phyloP scores from a whole-genome alignment of 92 coral and sea anemone genomes.

The Diadumene lineata region DNA sequence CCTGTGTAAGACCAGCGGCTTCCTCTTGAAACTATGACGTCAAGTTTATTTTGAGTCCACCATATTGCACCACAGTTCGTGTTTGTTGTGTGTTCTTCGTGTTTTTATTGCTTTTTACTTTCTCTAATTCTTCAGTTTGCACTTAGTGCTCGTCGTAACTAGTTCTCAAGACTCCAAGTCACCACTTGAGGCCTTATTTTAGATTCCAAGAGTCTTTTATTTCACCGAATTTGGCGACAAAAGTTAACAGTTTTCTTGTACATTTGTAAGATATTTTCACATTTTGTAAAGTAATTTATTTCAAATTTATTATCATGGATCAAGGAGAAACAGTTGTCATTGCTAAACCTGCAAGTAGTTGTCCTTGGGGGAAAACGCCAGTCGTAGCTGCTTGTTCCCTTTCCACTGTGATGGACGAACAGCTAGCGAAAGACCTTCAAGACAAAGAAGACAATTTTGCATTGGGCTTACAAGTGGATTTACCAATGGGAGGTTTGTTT shows the following conservation, averaged over 20 bases:
- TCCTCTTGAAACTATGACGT: slow-evolving; percentile 8
- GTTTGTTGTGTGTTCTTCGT: slow-evolving; percentile 14
- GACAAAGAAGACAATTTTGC: slow-evolving; percentile 55
- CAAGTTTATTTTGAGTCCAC: background rate
- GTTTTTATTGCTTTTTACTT: background rate
- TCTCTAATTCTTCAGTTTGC: slow-evolving; percentile 16
- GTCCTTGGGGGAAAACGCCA: slow-evolving; percentile 86
- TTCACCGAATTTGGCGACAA: background rate
- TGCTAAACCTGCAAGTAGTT: slow-evolving; percentile 13
- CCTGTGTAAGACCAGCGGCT: slow-evolving; percentile 21
- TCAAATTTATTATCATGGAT: slow-evolving; percentile 63
- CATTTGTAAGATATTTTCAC: background rate
- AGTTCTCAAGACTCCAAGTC: slow-evolving; percentile 2
- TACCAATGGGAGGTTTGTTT: slow-evolving; percentile 32
- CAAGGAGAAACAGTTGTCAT: slow-evolving; percentile 73
- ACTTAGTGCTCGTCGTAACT: slow-evolving; percentile 7
- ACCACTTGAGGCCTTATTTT: background rate
- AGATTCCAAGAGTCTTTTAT: slow-evolving; percentile 5
- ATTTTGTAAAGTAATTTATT: slow-evolving; percentile 28
- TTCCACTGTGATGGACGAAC: slow-evolving; percentile 92
- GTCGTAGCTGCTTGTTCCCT: slow-evolving; percentile 63
- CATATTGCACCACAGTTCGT: slow-evolving; percentile 26
- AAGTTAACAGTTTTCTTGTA: background rate
- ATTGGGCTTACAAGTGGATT: slow-evolving; percentile 31
- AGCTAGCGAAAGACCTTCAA: slow-evolving; percentile 85